These are phyloP conservation scores for Stegodyphus dumicola DNA, from an alignment of 1,140 invertebrate genomes.

Conservation along the genomic window DNA sequence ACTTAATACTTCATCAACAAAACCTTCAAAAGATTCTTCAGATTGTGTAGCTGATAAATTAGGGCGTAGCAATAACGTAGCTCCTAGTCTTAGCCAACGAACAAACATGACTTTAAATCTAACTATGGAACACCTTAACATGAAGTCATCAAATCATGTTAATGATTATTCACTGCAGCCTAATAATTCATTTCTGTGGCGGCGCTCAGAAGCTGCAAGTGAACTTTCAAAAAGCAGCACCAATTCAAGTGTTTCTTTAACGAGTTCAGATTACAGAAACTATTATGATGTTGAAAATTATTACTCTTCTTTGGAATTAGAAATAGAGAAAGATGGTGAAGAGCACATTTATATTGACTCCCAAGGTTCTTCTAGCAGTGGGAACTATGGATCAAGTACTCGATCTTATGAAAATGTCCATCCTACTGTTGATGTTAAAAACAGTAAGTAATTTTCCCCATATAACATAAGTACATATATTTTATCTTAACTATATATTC, in stretches of 20 bases:
- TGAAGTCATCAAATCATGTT: background rate
- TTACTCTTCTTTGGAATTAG: conserved; percentile 47
- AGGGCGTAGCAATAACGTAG: background rate
- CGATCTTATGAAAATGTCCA: conserved; percentile 32
- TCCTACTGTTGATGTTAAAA: background rate
- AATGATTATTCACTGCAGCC: conserved; percentile 12
- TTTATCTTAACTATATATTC: no score
- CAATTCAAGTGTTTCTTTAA: conserved; percentile 52
- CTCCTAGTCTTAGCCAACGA: background rate
- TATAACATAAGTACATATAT: no score
- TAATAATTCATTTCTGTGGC: conserved; percentile 49
- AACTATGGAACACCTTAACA: background rate
- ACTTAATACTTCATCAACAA: background rate
- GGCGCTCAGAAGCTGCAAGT: conserved; percentile 13
- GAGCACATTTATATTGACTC: conserved; percentile 55
- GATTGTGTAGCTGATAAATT: no score
- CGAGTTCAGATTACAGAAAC: conserved; percentile 47
- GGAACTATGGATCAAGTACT: conserved; percentile 5
- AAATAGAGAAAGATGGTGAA: conserved; percentile 48
- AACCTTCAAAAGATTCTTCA: background rate
- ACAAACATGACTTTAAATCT: background rate
- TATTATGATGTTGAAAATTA: conserved; percentile 55
- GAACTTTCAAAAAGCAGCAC: conserved; percentile 56
- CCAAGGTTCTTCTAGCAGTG: conserved; percentile 46
- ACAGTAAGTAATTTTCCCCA: background rate